Base-by-base conservation (phyloP, 2,113 vertebrate species). In the Xiphophorus hellerii region DNA sequence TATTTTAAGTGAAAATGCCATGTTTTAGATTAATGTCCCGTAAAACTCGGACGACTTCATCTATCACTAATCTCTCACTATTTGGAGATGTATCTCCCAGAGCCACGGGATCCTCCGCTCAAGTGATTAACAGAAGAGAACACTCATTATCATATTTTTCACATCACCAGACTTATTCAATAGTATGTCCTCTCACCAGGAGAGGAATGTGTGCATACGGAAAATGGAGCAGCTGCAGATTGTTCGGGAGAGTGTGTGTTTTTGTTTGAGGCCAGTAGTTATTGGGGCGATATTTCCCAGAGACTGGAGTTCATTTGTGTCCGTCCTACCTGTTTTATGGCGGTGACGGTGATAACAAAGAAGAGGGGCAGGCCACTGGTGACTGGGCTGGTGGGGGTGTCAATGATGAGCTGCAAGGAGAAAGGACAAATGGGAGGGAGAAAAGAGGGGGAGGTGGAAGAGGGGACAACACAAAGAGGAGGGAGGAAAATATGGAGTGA, bases 321-420 rank as follows among this genome's bases (percentile, higher is more conserved):
- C 77, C 64, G 69, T 84, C 78, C 73, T 90, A 99, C 98, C 97
- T 99, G 98, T 92, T 99, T 99, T 89, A 99, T 96, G 87, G 98
- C 97, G 7, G 98, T 99, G 90, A 99, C 98, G 0, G 96, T 97
- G 90, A 99, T 99, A 88, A 99, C 98, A 89, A 99, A 99, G 91
- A 99, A 96, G 61, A 99, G 96, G 3, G 98, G 98, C 83, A 99
- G 95, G 68, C 98, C 98, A 44, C 98, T 99, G 35, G 98, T 99
- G 90, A 98, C 93, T 20, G 98, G 98, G 82, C 98, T 99, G 71
- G 98, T 99, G 84, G 98, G 98, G 3, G 98, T 99, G 90, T 99
- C 98, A 70, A 99, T 99, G 77, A 99, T 98, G 69, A 99, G 94
- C 98, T 99, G 94, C 22, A 61, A 62, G 48, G 29, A 37, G 62